These are phyloP conservation scores for Numida meleagris DNA, from an alignment of 2,113 vertebrate species.

Conservation along the genomic window DNA sequence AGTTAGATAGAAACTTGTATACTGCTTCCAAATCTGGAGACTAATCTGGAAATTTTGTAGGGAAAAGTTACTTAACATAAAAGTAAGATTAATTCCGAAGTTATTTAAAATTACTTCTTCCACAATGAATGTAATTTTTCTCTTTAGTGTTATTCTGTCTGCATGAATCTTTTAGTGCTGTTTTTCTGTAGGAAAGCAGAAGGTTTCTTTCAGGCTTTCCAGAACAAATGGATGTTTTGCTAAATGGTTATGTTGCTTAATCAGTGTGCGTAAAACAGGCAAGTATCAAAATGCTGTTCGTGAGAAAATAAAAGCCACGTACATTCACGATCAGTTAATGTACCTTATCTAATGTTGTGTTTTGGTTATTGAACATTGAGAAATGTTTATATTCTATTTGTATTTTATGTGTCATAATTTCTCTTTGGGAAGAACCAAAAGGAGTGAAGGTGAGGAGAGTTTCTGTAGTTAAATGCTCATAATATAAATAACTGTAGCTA, in stretches of 20 bases:
- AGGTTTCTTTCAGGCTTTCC: slow-evolving; percentile 42
- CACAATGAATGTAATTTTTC: neutral
- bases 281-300: slow-evolving; percentile 37
- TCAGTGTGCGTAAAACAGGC: slow-evolving; percentile 15
- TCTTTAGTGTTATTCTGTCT: neutral
- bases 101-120: neutral
- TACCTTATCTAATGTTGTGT: accelerated
- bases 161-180: neutral
- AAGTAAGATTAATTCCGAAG: neutral
- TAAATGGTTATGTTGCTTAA: slow-evolving; percentile 50
- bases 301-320: neutral
- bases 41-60: neutral
- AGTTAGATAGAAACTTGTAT: neutral
- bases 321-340: neutral
- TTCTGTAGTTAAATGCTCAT: slow-evolving; percentile 47
- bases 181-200: slow-evolving; percentile 6
- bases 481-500: slow-evolving; percentile 31
- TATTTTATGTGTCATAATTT: neutral
- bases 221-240: slow-evolving; percentile 34
- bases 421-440: neutral
- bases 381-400: neutral
- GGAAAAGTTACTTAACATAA: neutral
- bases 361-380: accelerated
- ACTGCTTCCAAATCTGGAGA: neutral
- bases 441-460: neutral